Evolutionary conservation across 1,140 invertebrate species (phyloP).

Genomic region (Neodiprion lecontei): DNA sequence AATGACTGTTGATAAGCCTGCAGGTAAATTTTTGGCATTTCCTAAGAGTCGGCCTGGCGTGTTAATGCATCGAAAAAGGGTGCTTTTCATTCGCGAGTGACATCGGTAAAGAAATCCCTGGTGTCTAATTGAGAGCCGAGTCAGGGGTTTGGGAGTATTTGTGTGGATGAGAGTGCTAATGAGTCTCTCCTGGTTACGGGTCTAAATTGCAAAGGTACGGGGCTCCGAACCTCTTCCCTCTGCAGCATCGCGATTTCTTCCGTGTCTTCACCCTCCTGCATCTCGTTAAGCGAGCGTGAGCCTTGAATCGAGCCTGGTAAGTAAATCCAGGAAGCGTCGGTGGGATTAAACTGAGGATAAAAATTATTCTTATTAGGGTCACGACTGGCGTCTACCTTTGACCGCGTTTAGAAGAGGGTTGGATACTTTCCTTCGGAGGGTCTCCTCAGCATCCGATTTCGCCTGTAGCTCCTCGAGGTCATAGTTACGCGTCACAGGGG

Average conservation of each 20-base stretch:
- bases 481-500: neutral
- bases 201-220: neutral
- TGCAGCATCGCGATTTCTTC: neutral
- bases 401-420: neutral
- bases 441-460: neutral
- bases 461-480: neutral
- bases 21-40: neutral
- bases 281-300: neutral
- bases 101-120: neutral
- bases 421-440: neutral
- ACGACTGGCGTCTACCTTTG: neutral
- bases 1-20: no score
- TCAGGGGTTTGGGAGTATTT: neutral
- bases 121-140: neutral
- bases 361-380: neutral
- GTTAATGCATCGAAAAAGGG: slow-evolving; percentile 3
- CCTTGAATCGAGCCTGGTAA: neutral
- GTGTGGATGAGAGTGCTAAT: neutral
- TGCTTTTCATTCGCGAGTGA: slow-evolving; percentile 2
- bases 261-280: neutral
- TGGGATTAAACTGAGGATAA: neutral
- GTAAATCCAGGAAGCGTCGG: neutral
- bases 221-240: neutral
- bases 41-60: neutral
- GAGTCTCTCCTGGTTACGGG: neutral